Evolutionary conservation across 1,140 invertebrate genomes (phyloP), one percentile per base, ranked within the genome.

Genomic region (Halictus rubicundus): DNA sequence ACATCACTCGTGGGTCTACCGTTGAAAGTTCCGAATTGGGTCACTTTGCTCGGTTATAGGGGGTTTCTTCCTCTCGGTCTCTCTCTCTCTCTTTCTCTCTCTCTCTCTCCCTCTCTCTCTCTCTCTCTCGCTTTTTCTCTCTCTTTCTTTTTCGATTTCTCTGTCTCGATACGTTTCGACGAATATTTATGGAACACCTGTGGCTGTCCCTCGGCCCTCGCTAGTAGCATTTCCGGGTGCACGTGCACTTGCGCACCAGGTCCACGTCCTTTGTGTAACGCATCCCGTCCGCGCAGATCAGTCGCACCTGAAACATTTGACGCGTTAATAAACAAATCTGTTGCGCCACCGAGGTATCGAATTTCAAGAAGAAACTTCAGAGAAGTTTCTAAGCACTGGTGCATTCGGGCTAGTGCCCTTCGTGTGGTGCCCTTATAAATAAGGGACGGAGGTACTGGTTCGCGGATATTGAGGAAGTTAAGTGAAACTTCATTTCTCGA

Each of bases 251-350:
- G 88, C 98, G 96, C 90, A 99, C 97, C 89, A 99, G 97, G 90
- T 99, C 97, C 88, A 99, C 96, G 90, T 99, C 97, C 95, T 98
- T 98, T 90, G 97, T 97, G 94, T 98, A 99, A 68, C 97, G 96
- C 75, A 96, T 97, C 68, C 98, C 98, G 92, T 99, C 96, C 84
- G 96, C 95, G 94, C 98, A 99, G 88, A 98, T 96, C 78, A 99
- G 95, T 82, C 98, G 96, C 77, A 96, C 95, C 96, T 96, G 92
- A 70, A 82, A 78, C 37, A 73, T 79, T 78, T 19, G 2, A 52
- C 42, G 10, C 42, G 42, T 46, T 46, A 14, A 32, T 32, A n/a
- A n/a, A n/a, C n/a, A n/a, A n/a, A n/a, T n/a, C n/a, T n/a, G n/a
- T n/a, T n/a, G n/a, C n/a, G n/a, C n/a, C n/a, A n/a, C n/a, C n/a